phyloP scores from a whole-genome alignment of 2,113 vertebrate genomes.

The Ovis aries region DNA sequence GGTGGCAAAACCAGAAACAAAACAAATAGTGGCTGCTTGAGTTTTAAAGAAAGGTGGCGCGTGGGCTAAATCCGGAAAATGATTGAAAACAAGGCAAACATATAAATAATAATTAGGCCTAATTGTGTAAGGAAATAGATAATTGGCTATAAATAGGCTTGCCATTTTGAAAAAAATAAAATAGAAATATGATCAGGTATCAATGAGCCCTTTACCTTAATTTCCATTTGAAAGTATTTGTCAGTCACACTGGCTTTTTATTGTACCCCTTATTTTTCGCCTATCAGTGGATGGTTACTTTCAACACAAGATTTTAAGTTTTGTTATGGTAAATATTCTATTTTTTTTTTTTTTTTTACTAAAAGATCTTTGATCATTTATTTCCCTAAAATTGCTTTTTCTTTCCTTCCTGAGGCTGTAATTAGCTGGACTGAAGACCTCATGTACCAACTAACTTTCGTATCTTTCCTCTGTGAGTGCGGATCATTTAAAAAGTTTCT shows the following conservation, averaged over 20 bases:
- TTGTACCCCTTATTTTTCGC: background rate
- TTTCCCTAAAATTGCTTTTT: background rate
- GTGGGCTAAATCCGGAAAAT: conserved; percentile 29
- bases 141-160: conserved; percentile 18
- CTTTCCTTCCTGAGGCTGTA: background rate
- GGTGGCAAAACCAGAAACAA: background rate
- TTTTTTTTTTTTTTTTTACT: background rate
- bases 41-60: background rate
- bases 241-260: background rate
- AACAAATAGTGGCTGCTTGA: background rate
- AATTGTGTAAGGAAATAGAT: background rate
- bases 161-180: background rate
- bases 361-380: background rate
- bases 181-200: background rate
- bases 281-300: background rate
- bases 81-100: background rate
- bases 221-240: background rate
- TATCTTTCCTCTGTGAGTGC: background rate
- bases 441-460: background rate
- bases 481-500: background rate
- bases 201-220: background rate
- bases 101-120: conserved; percentile 38
- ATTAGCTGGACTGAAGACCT: background rate
- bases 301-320: background rate
- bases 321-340: background rate